These are phyloP conservation scores for Caenorhabditis remanei DNA, from an alignment of 1,140 invertebrate genomes.

Conservation along the genomic window DNA sequence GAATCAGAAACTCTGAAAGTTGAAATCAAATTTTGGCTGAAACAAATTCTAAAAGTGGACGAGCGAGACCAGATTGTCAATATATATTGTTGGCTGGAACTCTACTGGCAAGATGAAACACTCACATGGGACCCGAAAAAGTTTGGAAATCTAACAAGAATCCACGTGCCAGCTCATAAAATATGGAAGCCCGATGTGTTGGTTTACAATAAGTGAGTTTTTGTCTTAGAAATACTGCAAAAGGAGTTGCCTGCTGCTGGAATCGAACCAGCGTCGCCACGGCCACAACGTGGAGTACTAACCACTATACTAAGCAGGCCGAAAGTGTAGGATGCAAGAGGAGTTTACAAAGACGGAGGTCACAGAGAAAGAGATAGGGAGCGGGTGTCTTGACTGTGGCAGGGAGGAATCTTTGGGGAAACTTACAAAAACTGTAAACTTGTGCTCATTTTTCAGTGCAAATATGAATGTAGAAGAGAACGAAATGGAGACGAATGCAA, in stretches of 20 bases:
- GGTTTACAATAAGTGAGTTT: conserved; percentile 79
- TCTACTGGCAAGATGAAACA: conserved; percentile 78
- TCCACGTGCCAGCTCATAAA: conserved; percentile 78
- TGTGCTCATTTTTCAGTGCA: conserved; percentile 63
- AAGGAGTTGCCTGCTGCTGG: conserved; percentile 66
- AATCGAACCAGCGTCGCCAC: conserved; percentile 74
- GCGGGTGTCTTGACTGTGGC: background rate
- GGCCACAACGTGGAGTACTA: conserved; percentile 75
- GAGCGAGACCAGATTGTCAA: conserved; percentile 71
- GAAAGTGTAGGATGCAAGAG: conserved; percentile 3
- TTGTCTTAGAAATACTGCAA: background rate
- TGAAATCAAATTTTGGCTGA: conserved; percentile 74
- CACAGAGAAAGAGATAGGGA: background rate
- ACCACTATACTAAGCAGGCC: conserved; percentile 73
- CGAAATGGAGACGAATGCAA: conserved; percentile 74
- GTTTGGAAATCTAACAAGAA: conserved; percentile 77
- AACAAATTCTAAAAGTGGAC: conserved; percentile 73
- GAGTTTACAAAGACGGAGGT: background rate
- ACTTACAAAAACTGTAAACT: background rate
- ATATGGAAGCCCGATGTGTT: conserved; percentile 79
- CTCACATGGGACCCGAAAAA: conserved; percentile 78
- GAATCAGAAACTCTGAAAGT: conserved; percentile 67
- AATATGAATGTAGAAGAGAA: conserved; percentile 74
- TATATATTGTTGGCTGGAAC: conserved; percentile 69
- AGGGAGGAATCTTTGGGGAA: conserved; percentile 9